These are phyloP conservation scores for Deroplatys truncata DNA, from an alignment of 2,888 invertebrate species.

Conservation along the genomic window DNA sequence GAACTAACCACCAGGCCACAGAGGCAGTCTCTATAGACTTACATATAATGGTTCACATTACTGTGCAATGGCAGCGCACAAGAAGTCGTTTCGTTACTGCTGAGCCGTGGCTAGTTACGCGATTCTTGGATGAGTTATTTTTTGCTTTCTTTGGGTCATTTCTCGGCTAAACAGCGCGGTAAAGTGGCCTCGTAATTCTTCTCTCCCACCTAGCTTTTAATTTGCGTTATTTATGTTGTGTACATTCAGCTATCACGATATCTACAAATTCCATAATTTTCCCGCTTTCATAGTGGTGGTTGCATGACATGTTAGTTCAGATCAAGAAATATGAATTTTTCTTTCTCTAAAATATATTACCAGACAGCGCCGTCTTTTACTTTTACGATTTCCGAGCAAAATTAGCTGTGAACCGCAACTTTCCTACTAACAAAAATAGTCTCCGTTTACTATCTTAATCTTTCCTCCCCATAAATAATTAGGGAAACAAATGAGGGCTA, in stretches of 20 bases:
- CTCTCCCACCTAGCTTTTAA: not conserved
- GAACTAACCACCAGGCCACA: too few relatives aligned
- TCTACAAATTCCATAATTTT: not conserved
- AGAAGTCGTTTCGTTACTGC: too few relatives aligned
- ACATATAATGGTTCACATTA: too few relatives aligned
- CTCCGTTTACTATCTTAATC: too few relatives aligned
- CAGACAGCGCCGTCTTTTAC: not conserved
- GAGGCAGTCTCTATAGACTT: too few relatives aligned
- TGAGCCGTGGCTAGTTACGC: not conserved
- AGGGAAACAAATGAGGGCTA: too few relatives aligned
- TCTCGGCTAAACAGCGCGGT: not conserved
- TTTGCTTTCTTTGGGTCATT: not conserved
- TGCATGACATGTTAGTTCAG: not conserved
- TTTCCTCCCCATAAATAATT: too few relatives aligned
- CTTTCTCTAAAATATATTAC: not conserved
- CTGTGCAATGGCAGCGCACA: too few relatives aligned
- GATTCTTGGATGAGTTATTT: not conserved
- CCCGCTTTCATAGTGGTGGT: not conserved
- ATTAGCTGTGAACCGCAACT: too few relatives aligned
- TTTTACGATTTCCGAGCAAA: not conserved
- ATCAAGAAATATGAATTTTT: not conserved
- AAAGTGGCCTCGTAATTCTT: not conserved
- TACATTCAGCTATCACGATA: not conserved
- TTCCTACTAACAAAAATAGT: too few relatives aligned
- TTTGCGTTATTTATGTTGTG: not conserved